Base-by-base conservation (phyloP, 92 coral and sea anemone genomes). In the Parazoanthus swiftii region DNA sequence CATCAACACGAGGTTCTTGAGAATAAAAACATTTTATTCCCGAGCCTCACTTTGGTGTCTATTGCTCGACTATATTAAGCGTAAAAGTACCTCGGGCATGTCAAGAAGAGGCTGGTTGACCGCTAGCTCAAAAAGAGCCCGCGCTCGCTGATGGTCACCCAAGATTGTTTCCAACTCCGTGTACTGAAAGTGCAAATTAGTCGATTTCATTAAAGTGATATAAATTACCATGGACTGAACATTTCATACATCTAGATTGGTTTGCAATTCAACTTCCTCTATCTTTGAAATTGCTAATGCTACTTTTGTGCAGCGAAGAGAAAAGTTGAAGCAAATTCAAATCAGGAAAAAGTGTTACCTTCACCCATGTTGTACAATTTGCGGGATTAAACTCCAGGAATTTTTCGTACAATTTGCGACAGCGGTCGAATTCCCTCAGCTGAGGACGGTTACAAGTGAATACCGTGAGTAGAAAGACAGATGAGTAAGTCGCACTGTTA, bases 341-440 rank as follows among this genome's bases (percentile, higher is more conserved):
- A 63, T 71, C 26, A 51, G n/a, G 38, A 20, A 37, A 44, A 59
- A 2, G 4, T 68, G 74, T 85, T 65, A 97, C 99, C 99, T 97
- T 97, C 0, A 97, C 98, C 99, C 99, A 97, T 3, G 99, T 97
- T 21, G 98, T 97, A 76, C 99, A 97, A 56, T 97, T 97, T 63
- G 95, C 96, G 11, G 99, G 91, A 86, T 93, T 93, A 91, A 97
- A 97, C 86, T 95, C 95, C 77, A 97, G 88, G 80, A 97, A 97
- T 85, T 97, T 97, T 79, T 97, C 99, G 89, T 97, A 97, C 85
- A 97, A 81, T 74, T 95, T 97, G 23, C 99, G 96, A 80, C 99
- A 97, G 89, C 99, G 92, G 87, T 97, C 99, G 71, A 97, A 97
- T 78, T 97, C 99, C 48, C 99, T 93, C 59, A 97, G 93, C 99